Conservation (phyloP, 2,113 vertebrate species). For the Sitta europaea region DNA sequence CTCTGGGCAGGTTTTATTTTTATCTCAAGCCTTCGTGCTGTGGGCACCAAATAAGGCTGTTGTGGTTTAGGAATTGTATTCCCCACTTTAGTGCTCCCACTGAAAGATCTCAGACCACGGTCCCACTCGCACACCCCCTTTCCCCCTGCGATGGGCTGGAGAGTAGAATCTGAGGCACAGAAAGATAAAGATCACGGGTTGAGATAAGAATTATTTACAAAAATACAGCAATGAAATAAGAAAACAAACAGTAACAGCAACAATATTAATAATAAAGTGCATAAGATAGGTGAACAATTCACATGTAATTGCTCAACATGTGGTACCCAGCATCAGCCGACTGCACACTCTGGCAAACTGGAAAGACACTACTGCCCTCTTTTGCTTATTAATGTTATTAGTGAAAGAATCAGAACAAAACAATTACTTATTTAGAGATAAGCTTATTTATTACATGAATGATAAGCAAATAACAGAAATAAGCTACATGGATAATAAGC, state of each 20-base stretch:
- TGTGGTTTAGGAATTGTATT: background rate
- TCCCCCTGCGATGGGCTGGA: background rate
- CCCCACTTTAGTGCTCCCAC: background rate
- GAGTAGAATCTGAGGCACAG: background rate
- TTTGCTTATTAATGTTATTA: background rate
- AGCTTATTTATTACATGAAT: background rate
- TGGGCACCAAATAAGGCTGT: background rate
- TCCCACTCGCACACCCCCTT: background rate
- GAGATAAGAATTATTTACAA: background rate
- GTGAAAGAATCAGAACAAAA: background rate
- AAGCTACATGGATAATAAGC: background rate
- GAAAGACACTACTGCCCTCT: background rate
- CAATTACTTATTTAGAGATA: background rate
- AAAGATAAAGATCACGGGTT: background rate
- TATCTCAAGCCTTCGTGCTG: background rate
- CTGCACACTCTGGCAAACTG: background rate
- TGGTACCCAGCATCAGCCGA: background rate
- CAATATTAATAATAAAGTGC: background rate
- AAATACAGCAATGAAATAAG: background rate
- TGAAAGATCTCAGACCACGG: background rate
- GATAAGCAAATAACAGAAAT: background rate
- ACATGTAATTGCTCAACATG: background rate
- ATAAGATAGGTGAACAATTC: background rate
- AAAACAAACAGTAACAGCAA: background rate
- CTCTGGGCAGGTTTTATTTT: background rate